Evolutionary conservation across 2,888 invertebrate genomes (phyloP), one percentile per base, ranked within the genome.

Genomic region (Saturnia japonica): DNA sequence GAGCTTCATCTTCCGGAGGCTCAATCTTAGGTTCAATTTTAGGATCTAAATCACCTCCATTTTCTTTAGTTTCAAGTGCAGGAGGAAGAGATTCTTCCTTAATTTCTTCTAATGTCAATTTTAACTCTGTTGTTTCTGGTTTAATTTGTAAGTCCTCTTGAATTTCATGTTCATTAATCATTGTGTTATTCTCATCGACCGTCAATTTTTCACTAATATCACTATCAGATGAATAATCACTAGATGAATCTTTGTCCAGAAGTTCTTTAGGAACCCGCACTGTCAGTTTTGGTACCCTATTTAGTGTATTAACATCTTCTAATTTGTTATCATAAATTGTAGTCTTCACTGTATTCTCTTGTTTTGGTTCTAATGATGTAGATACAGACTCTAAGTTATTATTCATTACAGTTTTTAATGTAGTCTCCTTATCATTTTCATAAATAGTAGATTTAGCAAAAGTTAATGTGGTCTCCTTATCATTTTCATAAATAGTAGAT

Each of bases 281-380:
- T 76, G 96, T 96, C 70, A 96, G 90, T 87, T 96, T 96, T 78
- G 96, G 96, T 75, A 96, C 96, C 88, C 95, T 95, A 84, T 94
- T 94, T 71, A 94, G 83, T 78, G 91, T 89, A 77, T 91, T 93
- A 64, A 85, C 82, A 77, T 91, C 90, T 75, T 93, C 91, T 73
- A 90, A 80, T 77, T 91, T 92, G 76, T 92, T 93, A 82, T 94
- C 94, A 85, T 93, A 94, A 78, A 93, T 94, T 74, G 93, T 94
- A 28, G 91, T 87, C 85, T 93, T 91, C 1, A 94, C 85, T 43
- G 84, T 78, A 74, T 87, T 91, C 64, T 94, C 93, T 68, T 82
- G 75, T 81, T 91, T 94, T n/a, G 76, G 75, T 76, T 91, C 90
- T 70, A 86, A 79, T 72, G 82, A 78, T 77, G 85, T 88, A 72